Conservation (phyloP, 1,140 invertebrate species). For the Drosophila kurseongensis region DNA sequence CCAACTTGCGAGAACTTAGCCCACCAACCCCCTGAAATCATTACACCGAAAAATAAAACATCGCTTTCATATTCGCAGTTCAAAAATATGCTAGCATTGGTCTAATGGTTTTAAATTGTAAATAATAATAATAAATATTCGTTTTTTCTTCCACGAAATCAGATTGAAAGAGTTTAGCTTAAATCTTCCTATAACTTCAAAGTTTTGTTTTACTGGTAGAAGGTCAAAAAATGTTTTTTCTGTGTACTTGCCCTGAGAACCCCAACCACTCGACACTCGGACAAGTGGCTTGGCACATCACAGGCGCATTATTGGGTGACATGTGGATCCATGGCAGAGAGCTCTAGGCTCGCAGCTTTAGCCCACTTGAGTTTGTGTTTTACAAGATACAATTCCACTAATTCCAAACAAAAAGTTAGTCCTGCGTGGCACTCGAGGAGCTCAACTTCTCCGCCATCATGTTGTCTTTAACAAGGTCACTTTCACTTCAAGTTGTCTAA, state of each 20-base stretch:
- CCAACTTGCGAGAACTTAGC: constrained; percentile 1
- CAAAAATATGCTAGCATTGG: too few species aligned
- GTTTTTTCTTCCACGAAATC: too few species aligned
- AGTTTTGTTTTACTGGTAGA: too few species aligned
- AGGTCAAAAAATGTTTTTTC: too few species aligned
- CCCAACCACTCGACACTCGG: constrained; percentile 34
- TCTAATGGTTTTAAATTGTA: too few species aligned
- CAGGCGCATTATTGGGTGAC: constrained; percentile 78
- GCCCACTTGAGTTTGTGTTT: constrained; percentile 80
- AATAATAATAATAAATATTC: too few species aligned
- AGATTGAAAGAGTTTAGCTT: too few species aligned
- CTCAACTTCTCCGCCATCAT: constrained; percentile 31
- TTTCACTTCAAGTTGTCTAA: constrained; percentile 45
- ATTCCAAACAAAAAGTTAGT: constrained; percentile 81
- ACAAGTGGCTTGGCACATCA: constrained; percentile 81
- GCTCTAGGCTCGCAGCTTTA: constrained; percentile 76
- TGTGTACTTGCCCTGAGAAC: not conserved
- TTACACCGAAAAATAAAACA: too few species aligned
- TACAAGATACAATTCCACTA: constrained; percentile 81
- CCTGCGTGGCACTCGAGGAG: constrained; percentile 68
- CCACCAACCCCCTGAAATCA: not conserved
- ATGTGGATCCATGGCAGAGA: constrained; percentile 69
- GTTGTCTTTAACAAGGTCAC: constrained; percentile 36
- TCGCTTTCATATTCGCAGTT: too few species aligned
- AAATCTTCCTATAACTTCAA: too few species aligned